Evolutionary conservation across 2,797 vertebrate genomes (phyloP), one percentile per base, ranked within the genome.

Genomic region (Lacerta bilineata): DNA sequence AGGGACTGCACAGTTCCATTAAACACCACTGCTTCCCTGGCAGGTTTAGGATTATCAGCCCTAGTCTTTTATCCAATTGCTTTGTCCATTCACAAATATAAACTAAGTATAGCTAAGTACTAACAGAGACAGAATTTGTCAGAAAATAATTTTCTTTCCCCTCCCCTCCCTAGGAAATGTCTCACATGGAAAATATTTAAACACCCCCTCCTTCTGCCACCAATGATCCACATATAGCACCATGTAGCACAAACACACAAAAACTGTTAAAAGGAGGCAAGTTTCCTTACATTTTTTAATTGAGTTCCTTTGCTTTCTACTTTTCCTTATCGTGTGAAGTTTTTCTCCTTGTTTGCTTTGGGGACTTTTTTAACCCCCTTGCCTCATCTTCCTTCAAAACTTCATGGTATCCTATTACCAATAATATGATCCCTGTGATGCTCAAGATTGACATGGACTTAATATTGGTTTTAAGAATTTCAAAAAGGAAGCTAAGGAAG

Each of bases 381-480:
- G 41, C 4, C 29, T 23, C 71, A 76, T 7, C 36, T 64, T 8
- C 25, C 50, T 59, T 80, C 23, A 79, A 71, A 59, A 79, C 66
- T 18, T 84, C 36, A 64, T 33, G 20, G 27, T 72, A 88, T 79
- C 33, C 43, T 43, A 64, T 72, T 72, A 50, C 11, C 39, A 61
- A 64, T 1, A n/a, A 3, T 71, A 88, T 86, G 46, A 87, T 82
- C 79, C 87, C 29, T 90, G n/a, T 87, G 36, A 91, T 90, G 6
- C 43, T 90, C 15, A 77, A 87, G 46, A 10, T 50, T 89, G 46
- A 79, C 82, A 64, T n/a, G 39, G 39, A 80, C 1, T 39, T 83
- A 64, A 85, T 64, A 61, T 36, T 85, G 33, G 64, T 50, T 90
- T 93, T 90, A 80, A 87, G 13, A 87, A 50, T 23, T 88, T 27